These are phyloP conservation scores for Siniperca obscura DNA, from an alignment of 2,797 vertebrate species.

Conservation along the genomic window DNA sequence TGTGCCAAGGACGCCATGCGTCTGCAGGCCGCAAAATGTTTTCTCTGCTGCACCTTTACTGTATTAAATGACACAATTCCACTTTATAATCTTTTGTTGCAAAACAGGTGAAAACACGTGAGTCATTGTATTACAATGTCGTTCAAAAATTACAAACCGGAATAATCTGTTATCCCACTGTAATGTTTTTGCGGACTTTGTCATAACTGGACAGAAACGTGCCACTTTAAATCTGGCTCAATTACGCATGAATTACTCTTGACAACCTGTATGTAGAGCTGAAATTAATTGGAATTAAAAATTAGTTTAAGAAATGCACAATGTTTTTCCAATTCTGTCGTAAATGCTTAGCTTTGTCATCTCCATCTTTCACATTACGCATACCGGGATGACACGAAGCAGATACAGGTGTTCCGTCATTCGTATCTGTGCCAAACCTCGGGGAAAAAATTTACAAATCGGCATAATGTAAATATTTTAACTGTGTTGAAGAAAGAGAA, in stretches of 20 bases:
- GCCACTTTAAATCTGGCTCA: background rate
- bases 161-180: background rate
- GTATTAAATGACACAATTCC: constrained; percentile 50
- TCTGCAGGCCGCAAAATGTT: constrained; percentile 59
- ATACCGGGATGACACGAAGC: constrained; percentile 25
- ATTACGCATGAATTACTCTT: background rate
- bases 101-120: constrained; percentile 23
- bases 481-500: background rate
- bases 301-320: background rate
- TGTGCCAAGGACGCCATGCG: constrained; percentile 66
- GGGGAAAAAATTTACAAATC: background rate
- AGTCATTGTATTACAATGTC: background rate
- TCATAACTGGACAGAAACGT: constrained; percentile 5
- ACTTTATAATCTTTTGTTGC: constrained; percentile 29
- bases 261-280: background rate
- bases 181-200: constrained; percentile 28
- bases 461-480: constrained; percentile 18
- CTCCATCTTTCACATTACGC: constrained; percentile 38
- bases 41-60: constrained; percentile 32
- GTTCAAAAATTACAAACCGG: background rate
- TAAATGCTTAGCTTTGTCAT: background rate
- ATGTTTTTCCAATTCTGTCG: background rate
- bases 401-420: constrained; percentile 55
- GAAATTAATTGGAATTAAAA: background rate
- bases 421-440: background rate